Evolutionary conservation across 1,140 invertebrate species (phyloP).

Genomic region (Palaemon carinicauda): DNA sequence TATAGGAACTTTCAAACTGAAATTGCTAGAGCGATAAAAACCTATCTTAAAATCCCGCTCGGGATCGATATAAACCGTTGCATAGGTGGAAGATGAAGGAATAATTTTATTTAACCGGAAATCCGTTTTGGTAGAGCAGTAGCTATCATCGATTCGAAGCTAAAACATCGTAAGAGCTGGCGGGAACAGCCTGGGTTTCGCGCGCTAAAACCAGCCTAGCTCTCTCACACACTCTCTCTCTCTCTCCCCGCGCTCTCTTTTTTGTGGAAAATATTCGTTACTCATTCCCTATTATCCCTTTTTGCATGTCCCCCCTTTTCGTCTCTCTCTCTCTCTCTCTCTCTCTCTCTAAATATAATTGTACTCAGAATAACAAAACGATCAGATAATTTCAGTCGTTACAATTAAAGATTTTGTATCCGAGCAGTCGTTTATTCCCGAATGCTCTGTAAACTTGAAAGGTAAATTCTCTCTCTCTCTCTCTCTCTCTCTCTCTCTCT

Average conservation of each 20-base stretch:
- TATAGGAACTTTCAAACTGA: neutral
- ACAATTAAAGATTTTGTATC: too few species aligned
- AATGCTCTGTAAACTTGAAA: too few species aligned
- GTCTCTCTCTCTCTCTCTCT: neutral
- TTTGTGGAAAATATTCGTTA: neutral
- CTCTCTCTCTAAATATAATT: neutral
- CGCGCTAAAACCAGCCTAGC: neutral
- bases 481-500: neutral
- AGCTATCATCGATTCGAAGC: slow-evolving; percentile 52
- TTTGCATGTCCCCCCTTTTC: neutral
- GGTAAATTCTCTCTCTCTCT: neutral
- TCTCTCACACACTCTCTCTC: too few species aligned
- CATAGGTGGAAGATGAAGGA: too few species aligned
- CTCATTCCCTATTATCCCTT: neutral
- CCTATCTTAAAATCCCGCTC: too few species aligned
- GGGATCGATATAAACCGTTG: too few species aligned
- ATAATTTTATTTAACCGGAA: slow-evolving; percentile 24
- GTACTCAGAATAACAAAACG: too few species aligned
- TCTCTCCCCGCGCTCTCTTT: neutral
- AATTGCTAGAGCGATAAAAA: neutral
- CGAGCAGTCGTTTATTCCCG: too few species aligned
- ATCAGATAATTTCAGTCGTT: too few species aligned
- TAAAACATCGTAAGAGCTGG: slow-evolving; percentile 9
- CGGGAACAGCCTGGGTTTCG: slow-evolving; percentile 29
- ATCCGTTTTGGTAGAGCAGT: slow-evolving; percentile 10